These are phyloP conservation scores for Drosophila seguyi DNA, from an alignment of 1,140 invertebrate species.

Conservation along the genomic window DNA sequence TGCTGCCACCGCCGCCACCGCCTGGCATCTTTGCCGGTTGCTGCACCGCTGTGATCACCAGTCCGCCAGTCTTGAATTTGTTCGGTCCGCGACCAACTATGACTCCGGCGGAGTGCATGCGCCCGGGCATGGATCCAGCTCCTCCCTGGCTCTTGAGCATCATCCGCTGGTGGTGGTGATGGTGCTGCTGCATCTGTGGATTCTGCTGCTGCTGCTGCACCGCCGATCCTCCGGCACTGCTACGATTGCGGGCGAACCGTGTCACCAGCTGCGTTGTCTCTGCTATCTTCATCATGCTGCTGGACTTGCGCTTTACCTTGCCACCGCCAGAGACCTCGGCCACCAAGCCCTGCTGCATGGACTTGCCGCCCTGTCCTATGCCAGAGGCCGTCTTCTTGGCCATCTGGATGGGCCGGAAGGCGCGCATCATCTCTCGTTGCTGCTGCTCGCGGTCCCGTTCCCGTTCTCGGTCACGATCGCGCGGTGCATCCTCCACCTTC, in stretches of 20 bases:
- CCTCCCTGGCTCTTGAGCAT: conserved; percentile 45
- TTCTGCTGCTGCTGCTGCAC: conserved; percentile 43
- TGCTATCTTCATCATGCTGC: conserved; percentile 70
- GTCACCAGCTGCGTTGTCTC: conserved; percentile 76
- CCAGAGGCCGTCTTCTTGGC: conserved; percentile 13
- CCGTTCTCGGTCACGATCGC: conserved; percentile 16
- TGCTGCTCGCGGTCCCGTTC: conserved; percentile 17
- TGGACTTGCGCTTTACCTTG: conserved; percentile 65
- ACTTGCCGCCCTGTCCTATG: conserved; percentile 4
- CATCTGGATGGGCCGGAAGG: conserved; percentile 33
- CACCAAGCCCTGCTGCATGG: conserved; percentile 19
- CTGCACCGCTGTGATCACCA: conserved; percentile 87
- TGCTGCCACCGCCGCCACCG: conserved; percentile 17
- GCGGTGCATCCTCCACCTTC: conserved; percentile 40
- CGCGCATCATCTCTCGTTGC: conserved; percentile 26
- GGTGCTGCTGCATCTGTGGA: conserved; percentile 30
- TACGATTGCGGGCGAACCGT: conserved; percentile 50
- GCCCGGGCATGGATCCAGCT: conserved; percentile 12
- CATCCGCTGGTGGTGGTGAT: conserved; percentile 37
- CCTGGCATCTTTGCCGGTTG: conserved; percentile 29
- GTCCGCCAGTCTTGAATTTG: conserved; percentile 87
- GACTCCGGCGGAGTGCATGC: conserved; percentile 40
- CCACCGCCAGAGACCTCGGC: conserved; percentile 20
- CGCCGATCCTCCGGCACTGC: conserved; percentile 17
- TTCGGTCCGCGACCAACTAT: conserved; percentile 27